Evolutionary conservation across 2,888 invertebrate genomes (phyloP), one percentile per base, ranked within the genome.

Genomic region (Tillus elongatus): DNA sequence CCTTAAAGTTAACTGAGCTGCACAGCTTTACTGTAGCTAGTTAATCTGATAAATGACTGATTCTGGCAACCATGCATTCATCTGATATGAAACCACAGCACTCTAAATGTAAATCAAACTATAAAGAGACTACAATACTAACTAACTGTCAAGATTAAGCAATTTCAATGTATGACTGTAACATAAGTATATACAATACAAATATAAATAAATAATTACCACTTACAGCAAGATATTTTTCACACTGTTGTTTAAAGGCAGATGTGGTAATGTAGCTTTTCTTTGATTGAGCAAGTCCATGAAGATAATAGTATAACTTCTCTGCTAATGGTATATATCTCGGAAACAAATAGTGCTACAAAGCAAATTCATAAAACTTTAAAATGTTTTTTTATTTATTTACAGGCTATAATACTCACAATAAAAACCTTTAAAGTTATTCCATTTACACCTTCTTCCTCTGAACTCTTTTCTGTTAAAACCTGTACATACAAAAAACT

Each of bases 261-360:
- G 73, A 62, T 1, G 74, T 67, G 6, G 78, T 73, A 36, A 84
- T 66, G 58, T 80, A 73, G 29, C 65, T 59, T 40, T 75, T 76
- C 51, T 75, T 77, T 43, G 76, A 74, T 49, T 74, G 72, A 3
- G 75, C 71, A 45, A 69, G 69, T 13, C 60, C 59, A 54, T 76
- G 77, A 45, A 86, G 68, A 59, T 78, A 73, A 39, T 66, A 65
- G 61, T 75, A 88, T 42, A 87, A 69, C 49, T 78, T 76, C 10
- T 74, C 69, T 1, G 79, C 83, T 51, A 87, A 69, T 47, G 82
- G 77, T 2, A 76, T 73, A 60, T 86, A 83, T 58, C 75, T 74
- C n/a, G 86, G 83, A 63, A 88, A 86, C 45, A 89, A 69, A 64
- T 82, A 82, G 52, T 75, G 74, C 79, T 82, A 67, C 29, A 64